Evolutionary conservation across 2,113 vertebrate species (phyloP), one percentile per base, ranked within the genome.

Genomic region (Osmerus eperlanus): DNA sequence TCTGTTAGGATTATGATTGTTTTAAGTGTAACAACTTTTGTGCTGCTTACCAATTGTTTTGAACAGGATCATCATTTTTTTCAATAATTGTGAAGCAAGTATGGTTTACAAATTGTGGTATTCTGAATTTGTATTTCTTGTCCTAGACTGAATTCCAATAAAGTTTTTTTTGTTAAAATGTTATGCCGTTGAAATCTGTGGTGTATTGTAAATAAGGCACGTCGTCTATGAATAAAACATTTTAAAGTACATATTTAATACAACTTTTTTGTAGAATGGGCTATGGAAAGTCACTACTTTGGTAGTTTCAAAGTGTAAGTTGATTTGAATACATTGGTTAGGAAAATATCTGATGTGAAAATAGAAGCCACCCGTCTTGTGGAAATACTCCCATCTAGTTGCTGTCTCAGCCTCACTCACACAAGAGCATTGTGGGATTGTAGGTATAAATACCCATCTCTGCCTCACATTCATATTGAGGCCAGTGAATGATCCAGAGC

Each of bases 311-410:
- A 47, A 47, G 41, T 36, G 32, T 36, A 36, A 36, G 32, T 36
- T 36, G 32, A 36, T 36, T 3, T 36, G 32, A 36, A 36, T 8
- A 36, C 8, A 36, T 36, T 36, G 32, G 32, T 47, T 47, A 47
- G 41, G 32, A 47, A 47, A 9, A 47, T 47, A 47, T 47, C 7
- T 47, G 41, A 47, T 11, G 41, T 11, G 9, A 11, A 47, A 47
- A 47, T 7, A 11, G 41, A 47, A 11, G 41, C 60, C 60, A 3
- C 13, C 60, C 29, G 15, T 13, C 51, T 66, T 11, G 61, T 36
- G 23, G 67, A 74, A 78, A 85, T 15, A 60, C 60, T 71, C 63
- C 84, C 84, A 83, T 78, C 88, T 88, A 78, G 84, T 86, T 85
- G 79, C 67, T 16, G 8, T 36, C 5, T 29, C 61, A 56, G 2